Evolutionary conservation across 2,888 invertebrate genomes (phyloP), one percentile per base, ranked within the genome.

Genomic region (Ennomos erosarius): DNA sequence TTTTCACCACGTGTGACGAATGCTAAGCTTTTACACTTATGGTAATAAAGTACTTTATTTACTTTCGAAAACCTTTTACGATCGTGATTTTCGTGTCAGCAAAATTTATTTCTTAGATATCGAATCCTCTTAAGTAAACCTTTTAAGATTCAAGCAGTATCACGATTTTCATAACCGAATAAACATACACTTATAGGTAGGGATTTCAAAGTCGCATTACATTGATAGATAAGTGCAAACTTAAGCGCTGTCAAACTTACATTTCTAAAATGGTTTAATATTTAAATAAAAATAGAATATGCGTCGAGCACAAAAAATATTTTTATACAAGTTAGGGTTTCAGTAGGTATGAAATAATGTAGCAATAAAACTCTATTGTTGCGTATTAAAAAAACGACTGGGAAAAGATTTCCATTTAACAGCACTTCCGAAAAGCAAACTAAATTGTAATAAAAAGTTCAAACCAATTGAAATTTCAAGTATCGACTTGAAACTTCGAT

Each of bases 401-500:
- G 6, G 16, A 38, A 3, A 6, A 12, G 12, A 9, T 4, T 10
- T 1, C 13, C 26, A 26, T 6, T 6, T 39, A 38, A 38, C 44
- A 54, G 10, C 10, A 40, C 45, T 40, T 26, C 9, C 36, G 9
- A 33, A 37, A 46, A 38, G 47, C 36, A 55, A 13, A 46, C 46
- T 13, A 52, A 52, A 39, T 44, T 12, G 12, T 45, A n/a, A 42
- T 56, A 46, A 49, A 61, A 47, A 46, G 53, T 48, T 53, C 39
- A 52, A 49, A 55, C 47, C 56, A 42, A 46, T 55, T 33, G 12
- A 43, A 13, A 37, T 56, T 48, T 49, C 55, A 50, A 65, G 47
- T 62, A 26, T 26, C 5, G 26, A 26, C 1, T 26, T 26, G 26
- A 26, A 26, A 26, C 6, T 26, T 26, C 6, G 6, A 26, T 26